Conservation (phyloP, 2,888 invertebrate species). For the Nebria brevicollis region DNA sequence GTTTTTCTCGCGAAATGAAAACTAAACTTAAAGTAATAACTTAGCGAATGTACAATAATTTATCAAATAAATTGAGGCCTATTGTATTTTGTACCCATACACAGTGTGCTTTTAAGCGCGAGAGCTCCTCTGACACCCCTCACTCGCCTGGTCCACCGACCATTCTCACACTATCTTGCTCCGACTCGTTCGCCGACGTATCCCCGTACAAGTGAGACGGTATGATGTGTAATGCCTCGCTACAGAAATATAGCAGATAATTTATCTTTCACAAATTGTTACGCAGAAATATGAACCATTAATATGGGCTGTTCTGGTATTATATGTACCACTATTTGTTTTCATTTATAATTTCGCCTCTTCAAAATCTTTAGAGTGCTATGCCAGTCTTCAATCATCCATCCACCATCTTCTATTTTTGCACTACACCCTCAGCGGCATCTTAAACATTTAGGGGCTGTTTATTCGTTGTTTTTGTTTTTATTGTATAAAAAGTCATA, state of each 20-base stretch:
- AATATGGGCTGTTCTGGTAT: slow-evolving; percentile 55
- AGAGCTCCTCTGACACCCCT: slow-evolving; percentile 14
- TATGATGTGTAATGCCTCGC: slow-evolving; percentile 16
- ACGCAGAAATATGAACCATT: slow-evolving; percentile 46
- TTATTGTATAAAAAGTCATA: background rate
- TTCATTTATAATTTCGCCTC: slow-evolving; percentile 59
- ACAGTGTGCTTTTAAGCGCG: slow-evolving; percentile 37
- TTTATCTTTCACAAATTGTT: slow-evolving; percentile 47
- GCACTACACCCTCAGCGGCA: no score
- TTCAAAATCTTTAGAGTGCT: slow-evolving; percentile 25
- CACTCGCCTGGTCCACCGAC: background rate
- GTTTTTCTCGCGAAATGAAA: background rate
- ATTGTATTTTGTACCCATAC: slow-evolving; percentile 41
- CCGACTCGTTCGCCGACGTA: background rate
- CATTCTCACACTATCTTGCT: background rate
- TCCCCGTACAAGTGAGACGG: background rate
- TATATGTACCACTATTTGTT: slow-evolving; percentile 62
- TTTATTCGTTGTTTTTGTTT: no score
- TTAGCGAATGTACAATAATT: slow-evolving; percentile 45
- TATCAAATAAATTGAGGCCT: slow-evolving; percentile 46
- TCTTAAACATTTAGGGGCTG: no score
- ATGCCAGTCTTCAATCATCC: no score
- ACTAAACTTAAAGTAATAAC: slow-evolving; percentile 44
- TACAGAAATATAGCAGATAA: slow-evolving; percentile 45
- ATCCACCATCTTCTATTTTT: no score